These are phyloP conservation scores for Eunapius fragilis DNA, from an alignment of 37 sponge, comb jelly and placozoan genomes.

Conservation along the genomic window DNA sequence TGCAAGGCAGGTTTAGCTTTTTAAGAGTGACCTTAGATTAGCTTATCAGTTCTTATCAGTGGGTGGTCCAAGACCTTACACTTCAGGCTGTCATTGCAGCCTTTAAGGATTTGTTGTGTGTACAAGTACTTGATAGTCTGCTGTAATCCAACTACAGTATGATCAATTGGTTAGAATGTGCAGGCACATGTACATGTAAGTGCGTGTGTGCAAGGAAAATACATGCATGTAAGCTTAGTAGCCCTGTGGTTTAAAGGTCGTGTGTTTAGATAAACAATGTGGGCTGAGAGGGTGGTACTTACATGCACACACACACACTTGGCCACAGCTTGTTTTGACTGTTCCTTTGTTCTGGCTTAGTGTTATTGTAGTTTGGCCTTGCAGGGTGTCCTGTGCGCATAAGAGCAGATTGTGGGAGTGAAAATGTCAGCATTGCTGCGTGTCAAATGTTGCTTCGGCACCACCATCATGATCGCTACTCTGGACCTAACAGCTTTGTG, in stretches of 20 bases:
- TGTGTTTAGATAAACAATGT: no score
- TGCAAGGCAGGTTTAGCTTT: neutral
- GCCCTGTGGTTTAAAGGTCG: no score
- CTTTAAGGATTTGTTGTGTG: neutral
- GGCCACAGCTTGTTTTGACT: neutral
- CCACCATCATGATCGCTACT: conserved; percentile 15
- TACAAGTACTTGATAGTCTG: neutral
- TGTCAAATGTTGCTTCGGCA: conserved; percentile 29
- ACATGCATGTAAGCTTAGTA: no score
- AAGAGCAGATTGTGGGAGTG: conserved; percentile 48
- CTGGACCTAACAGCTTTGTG: conserved; percentile 43
- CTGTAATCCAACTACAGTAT: no score
- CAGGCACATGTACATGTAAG: no score
- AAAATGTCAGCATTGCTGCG: conserved; percentile 30
- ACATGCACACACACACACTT: neutral
- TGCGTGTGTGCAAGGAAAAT: no score
- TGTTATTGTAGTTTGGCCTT: neutral
- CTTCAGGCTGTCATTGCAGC: no score
- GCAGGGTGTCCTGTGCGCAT: conserved; percentile 44
- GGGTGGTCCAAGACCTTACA: no score
- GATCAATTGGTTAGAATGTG: no score
- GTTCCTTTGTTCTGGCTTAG: neutral
- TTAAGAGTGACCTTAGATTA: no score
- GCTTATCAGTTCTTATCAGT: no score
- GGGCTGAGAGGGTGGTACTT: conserved; percentile 6